Evolutionary conservation across 2,113 vertebrate genomes (phyloP).

Genomic region (rat (Rattus norvegicus)): DNA sequence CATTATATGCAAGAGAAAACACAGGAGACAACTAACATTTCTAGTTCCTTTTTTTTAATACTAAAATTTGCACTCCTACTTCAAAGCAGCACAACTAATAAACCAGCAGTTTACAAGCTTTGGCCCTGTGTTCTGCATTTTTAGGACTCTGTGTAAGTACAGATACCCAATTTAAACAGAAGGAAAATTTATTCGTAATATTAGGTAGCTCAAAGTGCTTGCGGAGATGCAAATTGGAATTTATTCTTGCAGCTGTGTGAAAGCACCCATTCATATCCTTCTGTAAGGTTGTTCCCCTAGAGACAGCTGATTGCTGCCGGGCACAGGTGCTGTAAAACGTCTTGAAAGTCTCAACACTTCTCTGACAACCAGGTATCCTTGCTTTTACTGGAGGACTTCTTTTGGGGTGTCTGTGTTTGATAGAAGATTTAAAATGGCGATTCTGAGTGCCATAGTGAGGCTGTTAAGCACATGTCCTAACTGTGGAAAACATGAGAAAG

Average conservation of each 20-base stretch:
- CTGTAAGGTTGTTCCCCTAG: not conserved
- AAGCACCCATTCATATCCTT: not conserved
- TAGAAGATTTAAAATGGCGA: not conserved
- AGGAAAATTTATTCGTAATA: not conserved
- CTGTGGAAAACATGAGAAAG: not conserved
- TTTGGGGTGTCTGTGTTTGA: not conserved
- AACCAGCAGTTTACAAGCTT: not conserved
- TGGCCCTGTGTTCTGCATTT: not conserved
- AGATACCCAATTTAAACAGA: not conserved
- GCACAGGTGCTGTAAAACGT: not conserved
- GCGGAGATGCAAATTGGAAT: not conserved
- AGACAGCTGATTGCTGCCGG: not conserved
- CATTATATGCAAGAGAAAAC: not conserved
- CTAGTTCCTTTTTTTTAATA: not conserved
- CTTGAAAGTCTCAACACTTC: not conserved
- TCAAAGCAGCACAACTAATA: constrained; percentile 26
- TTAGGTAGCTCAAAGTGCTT: not conserved
- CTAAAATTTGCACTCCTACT: constrained; percentile 14
- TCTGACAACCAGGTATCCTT: not conserved
- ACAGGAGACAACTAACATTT: not conserved
- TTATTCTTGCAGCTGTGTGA: not conserved
- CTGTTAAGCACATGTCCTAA: not conserved
- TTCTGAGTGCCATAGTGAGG: not conserved
- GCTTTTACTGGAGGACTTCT: not conserved
- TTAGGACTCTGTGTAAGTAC: not conserved